Evolutionary conservation across 2,113 vertebrate genomes (phyloP).

Genomic region (Chionomys nivalis): DNA sequence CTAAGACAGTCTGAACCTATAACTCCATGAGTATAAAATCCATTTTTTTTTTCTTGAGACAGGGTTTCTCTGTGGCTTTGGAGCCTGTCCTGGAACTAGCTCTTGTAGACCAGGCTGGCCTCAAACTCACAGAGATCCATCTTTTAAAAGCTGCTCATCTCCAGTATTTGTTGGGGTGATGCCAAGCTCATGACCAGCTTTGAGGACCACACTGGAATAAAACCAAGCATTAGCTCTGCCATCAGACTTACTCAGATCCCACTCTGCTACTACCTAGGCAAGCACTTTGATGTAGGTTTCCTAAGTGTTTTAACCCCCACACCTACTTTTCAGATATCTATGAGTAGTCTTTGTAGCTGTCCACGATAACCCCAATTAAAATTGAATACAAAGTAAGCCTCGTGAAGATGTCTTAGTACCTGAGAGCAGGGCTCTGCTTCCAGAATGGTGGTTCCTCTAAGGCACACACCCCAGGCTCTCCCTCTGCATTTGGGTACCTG

Average conservation of each 20-base stretch:
- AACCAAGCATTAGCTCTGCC: neutral
- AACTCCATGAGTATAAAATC: neutral
- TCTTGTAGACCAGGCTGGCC: too few species aligned
- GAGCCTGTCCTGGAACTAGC: too few species aligned
- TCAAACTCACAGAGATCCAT: too few species aligned
- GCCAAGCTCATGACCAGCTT: neutral
- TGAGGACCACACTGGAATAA: neutral
- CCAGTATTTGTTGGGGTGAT: neutral
- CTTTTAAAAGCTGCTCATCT: neutral
- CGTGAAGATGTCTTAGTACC: neutral
- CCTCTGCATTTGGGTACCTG: neutral
- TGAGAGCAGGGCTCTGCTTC: neutral
- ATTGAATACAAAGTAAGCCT: neutral
- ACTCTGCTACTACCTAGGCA: neutral
- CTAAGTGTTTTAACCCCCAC: neutral
- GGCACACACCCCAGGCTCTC: neutral
- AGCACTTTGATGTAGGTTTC: neutral
- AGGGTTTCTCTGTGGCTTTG: too few species aligned
- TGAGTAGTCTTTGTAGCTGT: neutral
- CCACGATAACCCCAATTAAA: neutral
- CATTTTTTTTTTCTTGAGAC: too few species aligned
- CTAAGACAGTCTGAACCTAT: neutral
- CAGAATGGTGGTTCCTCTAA: neutral
- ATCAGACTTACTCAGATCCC: neutral
- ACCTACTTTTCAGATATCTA: neutral